phyloP scores from a whole-genome alignment of 2,797 vertebrate genomes.

The Anas bernieri region DNA sequence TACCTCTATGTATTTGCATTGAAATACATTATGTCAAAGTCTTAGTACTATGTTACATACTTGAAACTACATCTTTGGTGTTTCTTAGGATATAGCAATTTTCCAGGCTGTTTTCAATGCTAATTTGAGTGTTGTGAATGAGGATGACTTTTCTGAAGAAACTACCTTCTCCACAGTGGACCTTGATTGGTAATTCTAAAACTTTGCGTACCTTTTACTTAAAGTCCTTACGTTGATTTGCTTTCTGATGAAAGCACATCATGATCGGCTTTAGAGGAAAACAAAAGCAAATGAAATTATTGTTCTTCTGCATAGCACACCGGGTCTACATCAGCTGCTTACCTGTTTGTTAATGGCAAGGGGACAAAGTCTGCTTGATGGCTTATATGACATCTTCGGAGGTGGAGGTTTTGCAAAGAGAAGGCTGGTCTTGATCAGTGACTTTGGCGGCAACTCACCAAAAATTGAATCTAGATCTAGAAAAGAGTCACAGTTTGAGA shows the following conservation, averaged over 20 bases:
- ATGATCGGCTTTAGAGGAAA: not conserved
- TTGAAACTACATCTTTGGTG: not conserved
- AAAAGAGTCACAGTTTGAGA: not conserved
- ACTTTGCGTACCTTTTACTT: not conserved
- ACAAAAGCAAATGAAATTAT: not conserved
- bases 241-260: not conserved
- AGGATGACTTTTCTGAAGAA: not conserved
- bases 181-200: not conserved
- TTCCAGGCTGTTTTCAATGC: not conserved
- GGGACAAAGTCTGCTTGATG: not conserved
- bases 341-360: not conserved
- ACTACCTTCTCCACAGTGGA: not conserved
- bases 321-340: not conserved
- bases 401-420: not conserved
- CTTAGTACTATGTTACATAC: not conserved
- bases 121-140: not conserved
- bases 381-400: not conserved
- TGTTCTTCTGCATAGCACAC: not conserved
- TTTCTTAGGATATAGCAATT: not conserved
- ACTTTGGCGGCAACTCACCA: not conserved
- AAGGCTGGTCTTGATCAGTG: not conserved
- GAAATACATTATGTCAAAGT: not conserved
- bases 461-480: slow-evolving; percentile 37
- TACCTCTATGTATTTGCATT: not conserved
- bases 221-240: not conserved